Evolutionary conservation across 2,113 vertebrate species (phyloP).

Genomic region (Pachyramphus minor): DNA sequence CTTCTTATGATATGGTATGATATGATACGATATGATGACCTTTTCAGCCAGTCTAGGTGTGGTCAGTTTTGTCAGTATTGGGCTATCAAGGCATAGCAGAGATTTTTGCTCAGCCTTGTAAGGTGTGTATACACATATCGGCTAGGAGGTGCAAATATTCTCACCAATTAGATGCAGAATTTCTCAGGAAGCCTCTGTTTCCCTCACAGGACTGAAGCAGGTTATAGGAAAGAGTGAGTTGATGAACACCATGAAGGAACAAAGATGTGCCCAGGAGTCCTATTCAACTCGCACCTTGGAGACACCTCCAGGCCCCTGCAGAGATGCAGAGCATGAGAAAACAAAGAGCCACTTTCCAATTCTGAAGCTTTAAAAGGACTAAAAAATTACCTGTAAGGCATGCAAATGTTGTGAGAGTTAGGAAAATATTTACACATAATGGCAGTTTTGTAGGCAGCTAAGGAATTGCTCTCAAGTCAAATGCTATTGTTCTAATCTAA

Average conservation of each 20-base stretch:
- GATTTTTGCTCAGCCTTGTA: not conserved
- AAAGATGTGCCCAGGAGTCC: not conserved
- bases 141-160: not conserved
- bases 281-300: not conserved
- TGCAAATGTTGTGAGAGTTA: not conserved
- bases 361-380: not conserved
- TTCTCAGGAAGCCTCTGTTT: not conserved
- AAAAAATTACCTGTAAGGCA: not conserved
- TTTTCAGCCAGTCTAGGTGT: not conserved
- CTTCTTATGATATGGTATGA: too few species aligned
- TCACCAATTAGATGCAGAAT: fast-evolving
- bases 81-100: not conserved
- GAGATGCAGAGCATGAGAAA: not conserved
- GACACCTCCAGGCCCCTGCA: not conserved
- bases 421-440: not conserved
- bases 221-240: not conserved
- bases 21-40: not conserved
- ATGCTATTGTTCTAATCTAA: not conserved
- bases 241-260: not conserved
- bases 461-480: not conserved
- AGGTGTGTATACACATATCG: not conserved
- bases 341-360: not conserved
- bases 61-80: not conserved
- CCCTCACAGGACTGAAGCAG: not conserved
- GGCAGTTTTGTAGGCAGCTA: not conserved